phyloP scores from a whole-genome alignment of 2,888 invertebrate species.

The Metopia argyrocephala region DNA sequence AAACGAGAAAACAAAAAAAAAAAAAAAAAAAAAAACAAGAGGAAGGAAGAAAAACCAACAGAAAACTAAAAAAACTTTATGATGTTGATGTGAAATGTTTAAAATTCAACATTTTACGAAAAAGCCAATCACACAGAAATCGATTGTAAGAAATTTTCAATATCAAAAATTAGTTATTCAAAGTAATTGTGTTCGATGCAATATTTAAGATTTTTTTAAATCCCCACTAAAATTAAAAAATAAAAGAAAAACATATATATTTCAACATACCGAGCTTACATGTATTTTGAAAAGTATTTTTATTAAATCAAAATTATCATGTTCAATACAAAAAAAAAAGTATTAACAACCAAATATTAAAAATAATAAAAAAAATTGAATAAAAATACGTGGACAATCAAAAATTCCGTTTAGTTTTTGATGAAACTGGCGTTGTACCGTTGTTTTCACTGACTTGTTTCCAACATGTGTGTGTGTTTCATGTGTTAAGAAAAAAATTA shows the following conservation, averaged over 20 bases:
- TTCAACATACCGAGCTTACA: background rate
- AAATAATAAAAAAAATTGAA: background rate
- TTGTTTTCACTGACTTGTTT: background rate
- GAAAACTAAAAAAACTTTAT: background rate
- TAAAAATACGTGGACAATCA: constrained; percentile 49
- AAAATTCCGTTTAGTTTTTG: background rate
- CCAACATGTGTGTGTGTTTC: background rate
- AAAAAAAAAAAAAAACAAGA: background rate
- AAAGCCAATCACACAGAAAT: background rate
- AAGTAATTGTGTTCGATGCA: background rate
- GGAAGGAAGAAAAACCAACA: background rate
- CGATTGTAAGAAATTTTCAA: constrained; percentile 34
- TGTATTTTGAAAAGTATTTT: constrained; percentile 36
- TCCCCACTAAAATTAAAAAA: background rate
- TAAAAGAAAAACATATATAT: background rate
- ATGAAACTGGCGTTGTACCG: constrained; percentile 27
- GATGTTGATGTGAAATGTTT: constrained; percentile 30
- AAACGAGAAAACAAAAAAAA: background rate
- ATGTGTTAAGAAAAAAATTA: constrained; percentile 60
- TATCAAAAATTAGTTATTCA: background rate
- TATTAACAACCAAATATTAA: background rate
- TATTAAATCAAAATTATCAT: constrained; percentile 9
- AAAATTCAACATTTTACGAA: background rate
- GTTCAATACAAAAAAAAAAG: background rate
- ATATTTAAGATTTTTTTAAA: background rate